A percentile compares a stretch with the other conserved stretches of the same genome.
Evolutionary conservation across 2,888 invertebrate species (phyloP).

Genomic region (Caenorhabditis doughertyi): DNA sequence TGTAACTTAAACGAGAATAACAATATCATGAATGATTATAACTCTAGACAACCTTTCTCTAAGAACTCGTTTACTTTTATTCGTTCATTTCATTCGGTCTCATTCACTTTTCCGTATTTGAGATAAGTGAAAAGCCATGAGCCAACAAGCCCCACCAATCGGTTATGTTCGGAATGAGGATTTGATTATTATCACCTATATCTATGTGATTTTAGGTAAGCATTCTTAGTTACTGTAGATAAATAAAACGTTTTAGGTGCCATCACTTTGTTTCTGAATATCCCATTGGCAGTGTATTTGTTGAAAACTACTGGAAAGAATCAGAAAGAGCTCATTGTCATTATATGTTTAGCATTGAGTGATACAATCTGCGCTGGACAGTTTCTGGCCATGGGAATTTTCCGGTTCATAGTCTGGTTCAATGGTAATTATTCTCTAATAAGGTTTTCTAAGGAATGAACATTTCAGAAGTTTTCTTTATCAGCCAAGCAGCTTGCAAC

Average conservation of each 20-base stretch:
- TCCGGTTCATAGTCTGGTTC: slow-evolving; percentile 50
- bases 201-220: slow-evolving; percentile 49
- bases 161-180: slow-evolving; percentile 41
- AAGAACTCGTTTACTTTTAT: slow-evolving; percentile 1
- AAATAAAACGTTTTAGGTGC: slow-evolving; percentile 26
- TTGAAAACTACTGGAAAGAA: slow-evolving; percentile 49
- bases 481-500: slow-evolving; percentile 47
- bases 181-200: slow-evolving; percentile 38
- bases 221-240: no score
- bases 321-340: slow-evolving; percentile 59
- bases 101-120: not conserved
- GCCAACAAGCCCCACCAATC: slow-evolving; percentile 17
- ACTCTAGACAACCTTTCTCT: not conserved
- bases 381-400: slow-evolving; percentile 54
- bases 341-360: slow-evolving; percentile 45
- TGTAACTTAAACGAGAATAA: not conserved
- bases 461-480: slow-evolving; percentile 32
- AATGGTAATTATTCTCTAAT: slow-evolving; percentile 10
- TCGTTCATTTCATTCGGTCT: not conserved
- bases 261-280: slow-evolving; percentile 41
- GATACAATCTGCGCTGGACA: slow-evolving; percentile 51
- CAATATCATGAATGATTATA: not conserved
- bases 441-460: not conserved
- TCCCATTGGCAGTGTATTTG: slow-evolving; percentile 45
- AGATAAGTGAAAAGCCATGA: not conserved